Conservation (phyloP, 2,113 vertebrate species). For the Cisticola juncidis region DNA sequence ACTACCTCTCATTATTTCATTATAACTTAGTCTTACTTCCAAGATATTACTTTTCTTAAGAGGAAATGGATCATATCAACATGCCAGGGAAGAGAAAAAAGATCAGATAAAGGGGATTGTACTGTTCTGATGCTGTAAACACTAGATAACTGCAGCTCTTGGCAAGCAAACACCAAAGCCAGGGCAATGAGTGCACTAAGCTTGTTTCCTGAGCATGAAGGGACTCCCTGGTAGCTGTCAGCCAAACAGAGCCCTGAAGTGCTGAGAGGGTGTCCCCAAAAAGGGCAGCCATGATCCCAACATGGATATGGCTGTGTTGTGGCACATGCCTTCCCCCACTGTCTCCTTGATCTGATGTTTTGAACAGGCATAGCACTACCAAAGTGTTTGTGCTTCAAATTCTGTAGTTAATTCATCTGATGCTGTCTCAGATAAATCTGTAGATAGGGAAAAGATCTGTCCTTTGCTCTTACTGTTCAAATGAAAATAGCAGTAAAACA, state of each 20-base stretch:
- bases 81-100: neutral
- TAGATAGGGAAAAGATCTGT: neutral
- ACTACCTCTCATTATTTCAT: neutral
- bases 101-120: neutral
- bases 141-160: neutral
- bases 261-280: neutral
- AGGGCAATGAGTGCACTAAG: neutral
- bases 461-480: neutral
- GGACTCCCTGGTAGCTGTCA: neutral
- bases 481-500: neutral
- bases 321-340: neutral
- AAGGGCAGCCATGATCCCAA: rapidly evolving
- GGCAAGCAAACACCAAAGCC: neutral
- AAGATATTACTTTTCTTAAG: neutral
- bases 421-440: neutral
- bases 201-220: neutral
- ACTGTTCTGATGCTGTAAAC: neutral
- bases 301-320: neutral
- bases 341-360: neutral
- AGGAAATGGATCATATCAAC: neutral
- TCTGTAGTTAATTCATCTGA: neutral
- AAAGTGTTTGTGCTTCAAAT: neutral
- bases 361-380: neutral
- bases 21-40: neutral
- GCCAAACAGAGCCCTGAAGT: neutral